phyloP scores from a whole-genome alignment of 2,888 invertebrate species.

The Eilema caniola region DNA sequence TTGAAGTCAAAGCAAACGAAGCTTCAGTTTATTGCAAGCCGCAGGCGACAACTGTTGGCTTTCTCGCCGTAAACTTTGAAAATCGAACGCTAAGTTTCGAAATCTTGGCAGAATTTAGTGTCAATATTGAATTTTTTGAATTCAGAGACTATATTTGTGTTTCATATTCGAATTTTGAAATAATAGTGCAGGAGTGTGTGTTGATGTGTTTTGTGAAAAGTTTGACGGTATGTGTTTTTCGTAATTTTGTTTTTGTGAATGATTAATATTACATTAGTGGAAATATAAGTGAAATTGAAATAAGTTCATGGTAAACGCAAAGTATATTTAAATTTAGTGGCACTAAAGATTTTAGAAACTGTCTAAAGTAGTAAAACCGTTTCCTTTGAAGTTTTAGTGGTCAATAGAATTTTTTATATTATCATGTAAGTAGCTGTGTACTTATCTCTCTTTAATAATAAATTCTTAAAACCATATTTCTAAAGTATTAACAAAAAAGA shows the following conservation, averaged over 20 bases:
- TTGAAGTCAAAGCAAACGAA: slow-evolving; percentile 50
- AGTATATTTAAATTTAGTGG: background rate
- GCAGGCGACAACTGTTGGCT: slow-evolving; percentile 59
- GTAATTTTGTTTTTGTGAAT: background rate
- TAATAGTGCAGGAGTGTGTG: background rate
- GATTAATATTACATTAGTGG: background rate
- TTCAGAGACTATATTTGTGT: slow-evolving; percentile 5
- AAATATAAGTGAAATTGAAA: background rate
- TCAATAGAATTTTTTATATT: background rate
- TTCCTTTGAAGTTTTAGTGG: background rate
- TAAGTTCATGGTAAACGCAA: background rate
- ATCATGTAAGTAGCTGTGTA: too few relatives aligned
- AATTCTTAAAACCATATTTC: too few relatives aligned
- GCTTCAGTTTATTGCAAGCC: slow-evolving; percentile 64
- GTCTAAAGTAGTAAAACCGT: background rate
- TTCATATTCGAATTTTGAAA: background rate
- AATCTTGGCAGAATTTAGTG: background rate
- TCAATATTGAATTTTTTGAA: slow-evolving; percentile 6
- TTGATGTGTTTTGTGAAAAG: background rate
- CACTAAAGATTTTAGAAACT: background rate
- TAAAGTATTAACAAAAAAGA: too few relatives aligned
- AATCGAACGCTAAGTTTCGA: slow-evolving; percentile 44
- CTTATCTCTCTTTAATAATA: too few relatives aligned
- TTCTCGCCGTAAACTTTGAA: slow-evolving; percentile 46
- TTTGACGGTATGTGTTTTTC: background rate